Percentiles rank a stretch among this genome's conserved stretches.
phyloP scores from a whole-genome alignment of 2,113 vertebrate species.

The Gasterosteus aculeatus region DNA sequence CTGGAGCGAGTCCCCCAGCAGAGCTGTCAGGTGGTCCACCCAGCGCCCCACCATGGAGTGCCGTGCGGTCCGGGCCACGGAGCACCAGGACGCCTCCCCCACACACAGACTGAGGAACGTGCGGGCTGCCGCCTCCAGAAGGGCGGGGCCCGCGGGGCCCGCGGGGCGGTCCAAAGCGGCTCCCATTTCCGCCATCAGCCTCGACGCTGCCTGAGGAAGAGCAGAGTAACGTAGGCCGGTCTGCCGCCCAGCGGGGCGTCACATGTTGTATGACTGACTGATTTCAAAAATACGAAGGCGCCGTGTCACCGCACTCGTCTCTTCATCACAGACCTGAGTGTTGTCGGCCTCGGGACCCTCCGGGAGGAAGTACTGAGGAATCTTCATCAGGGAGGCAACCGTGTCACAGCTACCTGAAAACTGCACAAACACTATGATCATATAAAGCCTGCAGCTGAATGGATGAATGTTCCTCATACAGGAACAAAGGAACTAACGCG shows the following conservation, averaged over 20 bases:
- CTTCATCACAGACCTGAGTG: slow-evolving; percentile 69
- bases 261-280: too few species aligned
- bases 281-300: neutral
- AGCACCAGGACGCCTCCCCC: slow-evolving; percentile 69
- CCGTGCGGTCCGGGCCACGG: slow-evolving; percentile 66
- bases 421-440: slow-evolving; percentile 65
- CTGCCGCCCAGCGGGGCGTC: too few species aligned
- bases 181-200: slow-evolving; percentile 81
- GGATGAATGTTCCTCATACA: neutral
- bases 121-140: slow-evolving; percentile 86
- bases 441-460: neutral
- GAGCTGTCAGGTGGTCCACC: slow-evolving; percentile 75
- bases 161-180: slow-evolving; percentile 77
- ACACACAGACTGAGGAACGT: slow-evolving; percentile 81
- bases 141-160: slow-evolving; percentile 73
- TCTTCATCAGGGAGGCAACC: slow-evolving; percentile 85
- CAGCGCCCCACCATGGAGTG: slow-evolving; percentile 83
- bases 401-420: slow-evolving; percentile 83
- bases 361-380: slow-evolving; percentile 87
- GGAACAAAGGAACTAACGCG: neutral
- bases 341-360: slow-evolving; percentile 70
- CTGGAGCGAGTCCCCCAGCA: slow-evolving; percentile 75
- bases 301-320: neutral
- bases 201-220: slow-evolving; percentile 79
- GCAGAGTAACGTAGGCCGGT: accelerated